These are phyloP conservation scores for Drosophila dunni DNA, from an alignment of 1,140 invertebrate species.

Conservation along the genomic window DNA sequence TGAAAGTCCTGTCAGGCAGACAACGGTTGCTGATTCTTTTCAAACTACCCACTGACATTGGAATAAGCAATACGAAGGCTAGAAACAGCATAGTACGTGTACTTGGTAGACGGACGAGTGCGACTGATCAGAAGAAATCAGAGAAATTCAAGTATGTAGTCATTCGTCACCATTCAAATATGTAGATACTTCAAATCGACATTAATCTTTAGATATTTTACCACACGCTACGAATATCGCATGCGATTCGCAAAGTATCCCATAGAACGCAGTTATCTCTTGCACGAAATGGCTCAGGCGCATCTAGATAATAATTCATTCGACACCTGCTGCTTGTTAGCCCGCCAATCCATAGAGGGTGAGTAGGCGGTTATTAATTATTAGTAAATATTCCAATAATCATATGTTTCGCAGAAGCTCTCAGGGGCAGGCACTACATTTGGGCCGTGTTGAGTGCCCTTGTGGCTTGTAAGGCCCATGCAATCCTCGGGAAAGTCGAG, in stretches of 20 bases:
- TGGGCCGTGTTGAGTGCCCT: constrained; percentile 67
- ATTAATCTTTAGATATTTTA: constrained; percentile 40
- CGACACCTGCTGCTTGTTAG: constrained; percentile 61
- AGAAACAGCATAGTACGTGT: background rate
- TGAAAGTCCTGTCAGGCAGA: constrained; percentile 42
- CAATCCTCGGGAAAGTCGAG: constrained; percentile 66
- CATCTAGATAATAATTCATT: constrained; percentile 65
- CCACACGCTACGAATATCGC: constrained; percentile 57
- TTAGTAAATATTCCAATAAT: no score
- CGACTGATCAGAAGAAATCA: constrained; percentile 41
- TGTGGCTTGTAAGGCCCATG: constrained; percentile 66
- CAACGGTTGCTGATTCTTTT: constrained; percentile 47
- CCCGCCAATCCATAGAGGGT: constrained; percentile 66
- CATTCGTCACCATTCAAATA: background rate
- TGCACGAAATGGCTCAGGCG: constrained; percentile 68
- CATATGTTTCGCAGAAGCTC: constrained; percentile 47
- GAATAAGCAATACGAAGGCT: background rate
- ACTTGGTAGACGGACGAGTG: background rate
- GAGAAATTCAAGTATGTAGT: constrained; percentile 61
- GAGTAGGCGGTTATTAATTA: background rate
- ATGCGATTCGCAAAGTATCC: constrained; percentile 64
- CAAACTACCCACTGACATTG: constrained; percentile 14
- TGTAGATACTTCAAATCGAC: background rate
- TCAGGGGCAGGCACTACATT: constrained; percentile 49
- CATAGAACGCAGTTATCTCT: constrained; percentile 72